Base-by-base conservation (phyloP, 1,140 invertebrate genomes). In the Hyposmocoma kahamanoa region DNA sequence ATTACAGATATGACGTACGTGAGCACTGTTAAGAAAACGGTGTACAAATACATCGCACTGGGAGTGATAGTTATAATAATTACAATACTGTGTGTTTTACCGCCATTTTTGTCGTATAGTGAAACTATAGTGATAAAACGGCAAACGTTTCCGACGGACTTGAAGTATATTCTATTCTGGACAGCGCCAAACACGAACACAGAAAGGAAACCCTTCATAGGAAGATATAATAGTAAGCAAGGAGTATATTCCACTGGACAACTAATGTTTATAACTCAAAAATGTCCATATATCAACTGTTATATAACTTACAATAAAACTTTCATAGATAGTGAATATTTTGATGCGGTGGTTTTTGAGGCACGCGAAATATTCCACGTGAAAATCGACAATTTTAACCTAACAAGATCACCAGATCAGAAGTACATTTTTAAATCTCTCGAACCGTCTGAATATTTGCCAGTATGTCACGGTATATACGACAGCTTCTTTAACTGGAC, bases 401-500 rank as follows among this genome's bases (percentile, higher is more conserved):
- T 76, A 19, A 55, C 53, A 1, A 60, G 79, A 48, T 64, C 66
- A 10, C 53, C 53, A 10, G 34, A 82, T 26, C 80, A 84, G 42
- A 53, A 62, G 9, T 84, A 81, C 30, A 64, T 84, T 42, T 80
- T 80, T 26, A 54, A 63, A 42, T 76, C 75, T 10, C 39, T 62
- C 6, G 70, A 76, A 39, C 60, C 73, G 2, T 46, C 80, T 6
- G 57, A 65, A 22, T 57, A 59, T 13, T 56, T 63, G 47, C 63
- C 75, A 1, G 28, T 84, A 0, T 81, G 77, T 44, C 50, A 80
- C 41, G 44, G 57, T 6, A 46, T 51, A 3, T 79, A 67, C 36
- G 77, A 81, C 8, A 46, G 73, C 15, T 84, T 78, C 32, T 84
- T 84, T 42, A 80, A 78, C 22, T 66, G 56, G 62, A 80, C 78